Base-by-base conservation (phyloP, 2,888 invertebrate species). In the Epistrophella euchroma region DNA sequence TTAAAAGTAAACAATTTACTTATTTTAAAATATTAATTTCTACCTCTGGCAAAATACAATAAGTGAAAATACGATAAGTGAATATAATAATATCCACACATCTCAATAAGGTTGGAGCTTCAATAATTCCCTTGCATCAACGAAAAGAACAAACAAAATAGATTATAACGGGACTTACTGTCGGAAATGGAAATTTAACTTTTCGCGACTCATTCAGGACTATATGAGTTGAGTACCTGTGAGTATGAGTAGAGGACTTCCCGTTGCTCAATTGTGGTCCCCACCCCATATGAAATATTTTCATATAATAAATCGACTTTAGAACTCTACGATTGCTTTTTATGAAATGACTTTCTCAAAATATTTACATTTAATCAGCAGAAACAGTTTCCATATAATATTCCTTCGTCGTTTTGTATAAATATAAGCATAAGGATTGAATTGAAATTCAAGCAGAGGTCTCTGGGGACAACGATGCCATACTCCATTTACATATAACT, bases 321-420 rank as follows among this genome's bases (percentile, higher is more conserved):
- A 40, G n/a, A 77, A 55, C 60, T 37, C 66, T 32, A 28, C 43
- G 35, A 66, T 74, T 50, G 40, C 40, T 43, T 66, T 75, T 84
- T 75, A 25, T 71, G 58, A 80, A 85, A 80, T 85, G 84, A 75
- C 52, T 76, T 76, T 80, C 84, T 85, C 80, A 80, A 80, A 85
- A 85, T 85, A 76, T 85, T 85, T 85, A 80, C 84, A 85, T 85
- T 85, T 85, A 85, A 85, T 85, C 84, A 80, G 32, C 84, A 76
- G 75, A 72, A 85, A 85, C 72, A 80, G 72, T 71, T 80, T 76
- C 40, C 71, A 22, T 13, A 76, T 62, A 84, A 32, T 60, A 37
- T 60, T 60, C 40, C 22, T 40, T 76, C 75, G 52, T 66, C 47
- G 32, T 47, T 35, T 85, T 80, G 66, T 84, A 71, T 32, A 32